These are phyloP conservation scores for Brachyhypopomus occidentalis DNA, from an alignment of 2,113 vertebrate genomes.

Conservation along the genomic window DNA sequence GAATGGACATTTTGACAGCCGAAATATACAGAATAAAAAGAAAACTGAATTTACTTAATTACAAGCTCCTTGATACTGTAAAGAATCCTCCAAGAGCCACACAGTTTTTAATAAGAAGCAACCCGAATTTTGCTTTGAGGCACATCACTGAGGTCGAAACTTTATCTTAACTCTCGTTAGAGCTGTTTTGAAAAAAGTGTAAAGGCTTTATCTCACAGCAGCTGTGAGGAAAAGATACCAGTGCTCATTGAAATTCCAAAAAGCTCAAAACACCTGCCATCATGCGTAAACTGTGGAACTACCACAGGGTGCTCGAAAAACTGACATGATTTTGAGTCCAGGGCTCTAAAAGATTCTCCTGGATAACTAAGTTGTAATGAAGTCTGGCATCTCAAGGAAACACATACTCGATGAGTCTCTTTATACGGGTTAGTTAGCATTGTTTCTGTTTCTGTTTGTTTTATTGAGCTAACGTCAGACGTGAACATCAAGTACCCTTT, in stretches of 20 bases:
- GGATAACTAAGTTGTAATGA: neutral
- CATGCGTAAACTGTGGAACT: neutral
- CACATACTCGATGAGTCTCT: neutral
- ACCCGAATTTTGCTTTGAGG: neutral
- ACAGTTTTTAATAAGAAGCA: neutral
- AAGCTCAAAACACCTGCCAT: slow-evolving; percentile 21
- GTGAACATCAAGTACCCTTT: too few species aligned
- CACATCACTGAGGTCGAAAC: slow-evolving; percentile 19
- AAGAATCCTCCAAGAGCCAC: neutral
- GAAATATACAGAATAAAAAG: neutral
- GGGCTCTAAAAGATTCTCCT: neutral
- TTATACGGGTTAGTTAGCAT: too few species aligned
- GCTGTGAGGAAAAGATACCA: slow-evolving; percentile 34
- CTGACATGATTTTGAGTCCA: neutral
- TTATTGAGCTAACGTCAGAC: too few species aligned
- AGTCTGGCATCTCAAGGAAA: neutral
- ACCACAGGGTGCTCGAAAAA: neutral
- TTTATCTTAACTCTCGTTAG: slow-evolving; percentile 1
- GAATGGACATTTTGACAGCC: neutral
- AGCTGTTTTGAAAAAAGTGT: slow-evolving; percentile 21
- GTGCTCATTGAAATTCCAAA: slow-evolving; percentile 10
- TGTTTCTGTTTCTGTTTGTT: neutral
- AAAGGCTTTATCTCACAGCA: slow-evolving; percentile 27
- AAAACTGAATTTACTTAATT: neutral
- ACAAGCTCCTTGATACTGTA: neutral